These are phyloP conservation scores for Zalophus californianus DNA, from an alignment of 2,797 vertebrate species.

Conservation along the genomic window DNA sequence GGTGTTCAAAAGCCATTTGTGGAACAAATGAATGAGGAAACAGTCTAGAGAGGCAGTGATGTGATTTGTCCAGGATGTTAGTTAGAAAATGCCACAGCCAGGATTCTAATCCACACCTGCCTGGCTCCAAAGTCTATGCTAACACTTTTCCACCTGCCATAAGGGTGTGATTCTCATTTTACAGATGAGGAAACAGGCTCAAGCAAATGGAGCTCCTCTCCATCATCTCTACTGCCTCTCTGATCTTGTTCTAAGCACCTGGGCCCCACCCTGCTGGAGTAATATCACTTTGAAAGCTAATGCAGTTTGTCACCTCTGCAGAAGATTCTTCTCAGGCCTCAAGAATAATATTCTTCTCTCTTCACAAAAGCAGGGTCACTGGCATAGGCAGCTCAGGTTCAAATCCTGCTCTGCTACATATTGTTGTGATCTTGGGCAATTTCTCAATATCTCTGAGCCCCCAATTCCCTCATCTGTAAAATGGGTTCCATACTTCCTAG, in stretches of 20 bases:
- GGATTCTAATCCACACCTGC: not conserved
- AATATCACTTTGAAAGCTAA: conserved; percentile 5
- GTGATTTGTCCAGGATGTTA: not conserved
- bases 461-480: conserved; percentile 28
- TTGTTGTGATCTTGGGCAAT: not conserved
- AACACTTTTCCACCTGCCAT: not conserved
- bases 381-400: not conserved
- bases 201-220: not conserved
- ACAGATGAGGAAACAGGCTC: not conserved
- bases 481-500: not conserved
- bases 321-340: not conserved
- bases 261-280: not conserved
- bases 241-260: not conserved
- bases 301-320: not conserved
- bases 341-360: not conserved
- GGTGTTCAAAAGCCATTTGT: conserved; percentile 2
- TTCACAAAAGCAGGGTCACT: not conserved
- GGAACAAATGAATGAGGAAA: not conserved
- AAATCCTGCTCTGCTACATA: not conserved
- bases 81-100: not conserved
- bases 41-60: not conserved
- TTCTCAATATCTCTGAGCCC: not conserved
- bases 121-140: not conserved
- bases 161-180: not conserved
- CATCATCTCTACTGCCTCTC: not conserved